A percentile compares a stretch with the other conserved stretches of the same genome.
These are phyloP conservation scores for Liolophura sinensis DNA, from an alignment of 1,140 invertebrate species.

Conservation along the genomic window DNA sequence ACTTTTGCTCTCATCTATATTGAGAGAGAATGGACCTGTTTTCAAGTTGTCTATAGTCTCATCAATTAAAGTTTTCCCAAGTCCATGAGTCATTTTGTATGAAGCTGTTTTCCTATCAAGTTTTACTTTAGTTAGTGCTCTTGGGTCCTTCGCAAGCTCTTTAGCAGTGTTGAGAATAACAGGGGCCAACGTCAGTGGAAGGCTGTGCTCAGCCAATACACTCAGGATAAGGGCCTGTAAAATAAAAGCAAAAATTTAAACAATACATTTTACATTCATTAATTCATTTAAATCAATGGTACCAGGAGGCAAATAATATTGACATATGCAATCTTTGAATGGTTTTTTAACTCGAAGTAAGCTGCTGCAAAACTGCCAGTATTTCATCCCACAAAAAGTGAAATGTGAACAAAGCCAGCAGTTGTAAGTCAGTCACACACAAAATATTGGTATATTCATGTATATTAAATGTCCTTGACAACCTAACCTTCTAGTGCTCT, in stretches of 20 bases:
- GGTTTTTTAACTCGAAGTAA: no score
- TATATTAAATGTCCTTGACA: no score
- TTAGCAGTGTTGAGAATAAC: not conserved
- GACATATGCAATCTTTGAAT: no score
- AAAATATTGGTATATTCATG: no score
- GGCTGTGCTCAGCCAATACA: slow-evolving; percentile 3
- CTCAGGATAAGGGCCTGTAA: slow-evolving; percentile 1
- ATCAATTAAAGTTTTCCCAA: slow-evolving; percentile 15
- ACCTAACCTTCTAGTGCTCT: no score
- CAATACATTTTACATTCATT: no score
- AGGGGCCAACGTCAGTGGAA: not conserved
- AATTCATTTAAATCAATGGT: no score
- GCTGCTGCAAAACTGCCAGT: no score
- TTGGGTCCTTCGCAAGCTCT: slow-evolving; percentile 2
- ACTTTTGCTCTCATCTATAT: slow-evolving; percentile 35
- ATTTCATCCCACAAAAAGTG: no score
- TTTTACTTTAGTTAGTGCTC: slow-evolving; percentile 9
- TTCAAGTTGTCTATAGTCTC: slow-evolving; percentile 4
- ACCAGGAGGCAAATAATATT: no score
- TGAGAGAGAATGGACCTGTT: slow-evolving; percentile 21
- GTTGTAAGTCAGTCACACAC: no score
- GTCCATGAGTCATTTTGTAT: slow-evolving; percentile 21
- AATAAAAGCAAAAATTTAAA: not conserved
- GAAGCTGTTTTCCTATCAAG: slow-evolving; percentile 18
- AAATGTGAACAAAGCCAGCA: no score